A percentile compares a stretch with the other conserved stretches of the same genome.
phyloP scores from a whole-genome alignment of 2,113 vertebrate genomes.

The Elephas maximus region DNA sequence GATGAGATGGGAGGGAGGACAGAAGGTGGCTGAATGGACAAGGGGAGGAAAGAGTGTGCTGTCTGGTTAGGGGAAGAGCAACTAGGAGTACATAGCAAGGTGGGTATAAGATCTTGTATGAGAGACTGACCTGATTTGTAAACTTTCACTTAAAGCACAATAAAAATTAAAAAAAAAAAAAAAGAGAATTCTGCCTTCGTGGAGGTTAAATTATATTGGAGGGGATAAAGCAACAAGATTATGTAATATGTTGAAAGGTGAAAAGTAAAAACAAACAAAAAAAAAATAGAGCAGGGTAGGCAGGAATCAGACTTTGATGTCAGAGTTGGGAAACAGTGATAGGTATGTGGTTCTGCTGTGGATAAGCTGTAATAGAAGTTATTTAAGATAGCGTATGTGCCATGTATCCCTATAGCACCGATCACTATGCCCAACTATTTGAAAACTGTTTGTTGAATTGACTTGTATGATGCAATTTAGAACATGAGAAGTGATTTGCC shows the following conservation, averaged over 20 bases:
- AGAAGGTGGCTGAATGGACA: too few relatives aligned
- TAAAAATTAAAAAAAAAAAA: too few relatives aligned
- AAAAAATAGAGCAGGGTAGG: neutral
- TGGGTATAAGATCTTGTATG: too few relatives aligned
- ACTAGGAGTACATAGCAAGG: too few relatives aligned
- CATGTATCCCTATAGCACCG: neutral
- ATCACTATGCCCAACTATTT: neutral
- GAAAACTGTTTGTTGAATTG: conserved; percentile 1
- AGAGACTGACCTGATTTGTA: too few relatives aligned
- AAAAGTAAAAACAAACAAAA: neutral
- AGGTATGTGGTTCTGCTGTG: neutral
- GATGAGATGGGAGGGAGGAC: too few relatives aligned
- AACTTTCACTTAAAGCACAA: too few relatives aligned
- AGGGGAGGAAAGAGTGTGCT: too few relatives aligned
- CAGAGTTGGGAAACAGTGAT: neutral
- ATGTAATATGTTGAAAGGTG: neutral
- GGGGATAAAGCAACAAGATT: neutral
- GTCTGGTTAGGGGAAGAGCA: too few relatives aligned
- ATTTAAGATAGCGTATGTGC: neutral
- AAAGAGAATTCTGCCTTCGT: neutral
- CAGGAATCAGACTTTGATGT: neutral
- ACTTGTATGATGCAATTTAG: conserved; percentile 40
- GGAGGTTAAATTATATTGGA: neutral
- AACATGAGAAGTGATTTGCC: neutral
- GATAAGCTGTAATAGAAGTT: neutral